Percentiles rank a stretch among this genome's conserved stretches.
These are phyloP conservation scores for Graphium colonna DNA, from an alignment of 2,888 invertebrate genomes.

Conservation along the genomic window DNA sequence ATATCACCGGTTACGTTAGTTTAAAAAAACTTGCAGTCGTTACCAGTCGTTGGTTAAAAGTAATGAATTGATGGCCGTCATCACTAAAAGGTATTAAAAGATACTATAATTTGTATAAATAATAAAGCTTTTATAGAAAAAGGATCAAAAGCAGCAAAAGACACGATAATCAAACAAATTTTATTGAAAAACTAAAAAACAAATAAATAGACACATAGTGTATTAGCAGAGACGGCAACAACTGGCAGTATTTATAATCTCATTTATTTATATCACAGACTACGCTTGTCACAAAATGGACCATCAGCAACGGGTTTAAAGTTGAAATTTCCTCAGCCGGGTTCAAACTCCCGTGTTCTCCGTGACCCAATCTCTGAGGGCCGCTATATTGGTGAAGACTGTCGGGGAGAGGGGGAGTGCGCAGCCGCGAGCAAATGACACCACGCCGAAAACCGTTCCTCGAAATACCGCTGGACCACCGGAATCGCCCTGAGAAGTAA, in stretches of 20 bases:
- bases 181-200: conserved; percentile 46
- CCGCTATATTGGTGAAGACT: conserved; percentile 68
- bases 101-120: too few species aligned
- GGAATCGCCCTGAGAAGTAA: conserved; percentile 65
- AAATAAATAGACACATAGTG: conserved; percentile 41
- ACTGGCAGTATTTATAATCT: conserved; percentile 26
- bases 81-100: too few species aligned
- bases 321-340: conserved; percentile 25
- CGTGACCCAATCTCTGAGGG: conserved; percentile 65
- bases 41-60: too few species aligned
- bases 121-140: too few species aligned
- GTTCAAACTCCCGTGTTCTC: conserved; percentile 61
- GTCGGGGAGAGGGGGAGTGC: conserved; percentile 72
- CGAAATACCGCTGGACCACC: conserved; percentile 73
- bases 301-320: conserved; percentile 17
- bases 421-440: conserved; percentile 72
- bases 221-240: conserved; percentile 28
- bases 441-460: conserved; percentile 67
- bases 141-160: conserved; percentile 24
- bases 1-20: too few species aligned
- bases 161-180: conserved; percentile 32
- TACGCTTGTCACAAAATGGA: conserved; percentile 25
- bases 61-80: too few species aligned
- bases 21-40: too few species aligned
- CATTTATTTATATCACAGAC: conserved; percentile 49